A percentile compares a stretch with the other conserved stretches of the same genome.
phyloP scores from a whole-genome alignment of 2,113 vertebrate species.

The Calypte anna region DNA sequence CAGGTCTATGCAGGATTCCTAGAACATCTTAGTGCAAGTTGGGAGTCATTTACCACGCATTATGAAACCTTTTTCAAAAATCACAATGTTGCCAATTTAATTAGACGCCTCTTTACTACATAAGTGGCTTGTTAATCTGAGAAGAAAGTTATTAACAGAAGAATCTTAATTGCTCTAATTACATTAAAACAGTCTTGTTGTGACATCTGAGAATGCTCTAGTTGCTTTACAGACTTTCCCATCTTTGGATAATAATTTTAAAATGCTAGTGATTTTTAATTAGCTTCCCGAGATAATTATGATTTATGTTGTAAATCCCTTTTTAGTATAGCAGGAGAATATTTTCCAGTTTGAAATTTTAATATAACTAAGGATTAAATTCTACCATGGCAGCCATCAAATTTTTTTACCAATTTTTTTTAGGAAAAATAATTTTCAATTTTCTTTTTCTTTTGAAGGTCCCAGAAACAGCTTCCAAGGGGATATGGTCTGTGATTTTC shows the following conservation, averaged over 20 bases:
- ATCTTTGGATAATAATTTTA: slow-evolving; percentile 9
- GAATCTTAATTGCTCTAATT: slow-evolving; percentile 55
- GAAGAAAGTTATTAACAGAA: slow-evolving; percentile 45
- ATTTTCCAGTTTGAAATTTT: slow-evolving; percentile 21
- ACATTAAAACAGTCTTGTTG: slow-evolving; percentile 23
- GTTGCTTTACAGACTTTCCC: slow-evolving; percentile 1
- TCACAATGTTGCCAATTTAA: slow-evolving; percentile 49
- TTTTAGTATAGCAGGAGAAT: neutral
- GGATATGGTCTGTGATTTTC: neutral
- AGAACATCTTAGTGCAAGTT: slow-evolving; percentile 51
- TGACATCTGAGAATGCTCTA: slow-evolving; percentile 1
- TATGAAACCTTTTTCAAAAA: slow-evolving; percentile 56
- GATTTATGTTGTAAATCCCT: neutral
- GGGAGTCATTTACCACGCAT: slow-evolving; percentile 4
- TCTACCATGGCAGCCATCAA: neutral
- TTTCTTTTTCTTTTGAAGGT: neutral
- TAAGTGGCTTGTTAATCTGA: slow-evolving; percentile 50
- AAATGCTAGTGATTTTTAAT: slow-evolving; percentile 42
- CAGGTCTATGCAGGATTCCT: slow-evolving; percentile 21
- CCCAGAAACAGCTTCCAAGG: no score
- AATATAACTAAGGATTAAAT: neutral
- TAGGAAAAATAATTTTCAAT: fast-evolving
- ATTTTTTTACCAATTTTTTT: neutral
- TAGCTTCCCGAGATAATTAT: neutral
- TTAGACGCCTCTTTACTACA: slow-evolving; percentile 41